A percentile compares a stretch with the other conserved stretches of the same genome.
Conservation (phyloP, 2,797 vertebrate genomes). For the Chloroceryle inda region DNA sequence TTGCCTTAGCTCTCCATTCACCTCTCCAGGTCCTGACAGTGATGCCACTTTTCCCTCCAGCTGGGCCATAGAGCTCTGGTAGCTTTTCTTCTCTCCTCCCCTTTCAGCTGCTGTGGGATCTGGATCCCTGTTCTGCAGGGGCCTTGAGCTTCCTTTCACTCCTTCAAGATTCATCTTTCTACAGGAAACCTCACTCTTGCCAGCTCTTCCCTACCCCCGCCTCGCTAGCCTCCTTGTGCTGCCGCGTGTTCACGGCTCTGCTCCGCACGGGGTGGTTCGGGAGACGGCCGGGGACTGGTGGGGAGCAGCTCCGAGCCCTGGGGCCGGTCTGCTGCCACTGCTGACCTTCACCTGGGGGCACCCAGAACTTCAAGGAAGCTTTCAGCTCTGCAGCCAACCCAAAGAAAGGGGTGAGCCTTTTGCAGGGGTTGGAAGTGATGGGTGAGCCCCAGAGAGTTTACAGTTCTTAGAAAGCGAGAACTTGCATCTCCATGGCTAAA, state of each 20-base stretch:
- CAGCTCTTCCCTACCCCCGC: not conserved
- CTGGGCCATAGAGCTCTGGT: not conserved
- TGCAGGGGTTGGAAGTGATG: accelerated
- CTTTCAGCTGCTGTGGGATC: not conserved
- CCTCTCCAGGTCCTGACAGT: not conserved
- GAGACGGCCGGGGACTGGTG: too few relatives aligned
- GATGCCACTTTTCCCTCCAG: not conserved
- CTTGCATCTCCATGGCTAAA: not conserved
- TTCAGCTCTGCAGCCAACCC: accelerated
- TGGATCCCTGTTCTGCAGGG: not conserved
- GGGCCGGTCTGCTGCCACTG: too few relatives aligned
- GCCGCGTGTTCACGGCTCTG: too few relatives aligned
- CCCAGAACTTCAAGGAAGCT: not conserved
- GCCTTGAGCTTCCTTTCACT: not conserved
- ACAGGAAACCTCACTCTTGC: not conserved
- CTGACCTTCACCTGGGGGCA: not conserved
- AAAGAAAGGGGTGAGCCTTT: not conserved
- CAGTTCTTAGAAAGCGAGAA: not conserved
- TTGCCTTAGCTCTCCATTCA: not conserved
- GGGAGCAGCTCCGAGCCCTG: not conserved
- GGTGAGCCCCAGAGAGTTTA: not conserved
- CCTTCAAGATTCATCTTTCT: not conserved
- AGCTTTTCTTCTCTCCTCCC: not conserved
- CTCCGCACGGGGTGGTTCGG: too few relatives aligned
- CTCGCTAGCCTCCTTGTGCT: accelerated